Evolutionary conservation across 2,797 vertebrate genomes (phyloP).

Genomic region (Allobates femoralis): DNA sequence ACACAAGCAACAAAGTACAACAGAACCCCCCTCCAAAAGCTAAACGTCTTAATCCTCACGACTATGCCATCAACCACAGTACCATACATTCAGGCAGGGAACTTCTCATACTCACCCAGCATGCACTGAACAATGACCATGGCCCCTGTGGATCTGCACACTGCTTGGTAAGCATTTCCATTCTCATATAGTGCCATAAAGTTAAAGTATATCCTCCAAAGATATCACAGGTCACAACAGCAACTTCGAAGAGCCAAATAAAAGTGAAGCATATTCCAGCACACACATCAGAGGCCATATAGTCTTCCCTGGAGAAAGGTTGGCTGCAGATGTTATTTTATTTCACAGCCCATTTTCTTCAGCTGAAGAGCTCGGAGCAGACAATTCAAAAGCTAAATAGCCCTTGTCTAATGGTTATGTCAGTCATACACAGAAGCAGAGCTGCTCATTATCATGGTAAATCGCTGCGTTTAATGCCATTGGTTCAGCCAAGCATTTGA

Average conservation of each 20-base stretch:
- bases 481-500: constrained; percentile 65
- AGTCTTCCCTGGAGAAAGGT: constrained; percentile 72
- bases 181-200: constrained; percentile 68
- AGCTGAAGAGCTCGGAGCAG: constrained; percentile 71
- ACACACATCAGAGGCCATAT: constrained; percentile 71
- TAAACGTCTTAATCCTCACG: background rate
- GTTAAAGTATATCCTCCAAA: constrained; percentile 66
- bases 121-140: constrained; percentile 36
- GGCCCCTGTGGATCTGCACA: constrained; percentile 47
- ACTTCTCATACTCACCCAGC: constrained; percentile 4
- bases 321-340: constrained; percentile 75
- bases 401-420: constrained; percentile 72
- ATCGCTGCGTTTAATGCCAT: constrained; percentile 67
- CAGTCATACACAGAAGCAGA: constrained; percentile 62
- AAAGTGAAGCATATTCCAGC: constrained; percentile 71
- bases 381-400: constrained; percentile 73
- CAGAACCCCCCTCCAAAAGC: background rate
- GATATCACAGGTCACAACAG: constrained; percentile 70
- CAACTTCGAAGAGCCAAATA: constrained; percentile 68
- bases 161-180: constrained; percentile 55
- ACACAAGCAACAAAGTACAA: background rate
- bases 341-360: constrained; percentile 71
- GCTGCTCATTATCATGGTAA: constrained; percentile 67
- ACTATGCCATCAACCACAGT: background rate
- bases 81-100: too few species aligned